phyloP scores from a whole-genome alignment of 2,113 vertebrate genomes.

The Lutjanus erythropterus region DNA sequence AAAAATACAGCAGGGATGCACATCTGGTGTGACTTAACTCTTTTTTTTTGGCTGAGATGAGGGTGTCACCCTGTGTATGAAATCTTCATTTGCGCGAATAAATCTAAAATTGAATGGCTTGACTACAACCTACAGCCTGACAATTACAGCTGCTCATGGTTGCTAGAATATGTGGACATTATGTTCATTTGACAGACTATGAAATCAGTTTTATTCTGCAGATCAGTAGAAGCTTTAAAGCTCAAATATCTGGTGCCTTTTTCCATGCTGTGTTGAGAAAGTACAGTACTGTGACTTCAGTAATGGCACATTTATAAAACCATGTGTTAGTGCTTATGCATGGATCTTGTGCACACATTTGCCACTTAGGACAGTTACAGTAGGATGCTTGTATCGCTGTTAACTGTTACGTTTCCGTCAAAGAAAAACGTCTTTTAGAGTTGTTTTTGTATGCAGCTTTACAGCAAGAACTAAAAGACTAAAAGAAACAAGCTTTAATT shows the following conservation, averaged over 20 bases:
- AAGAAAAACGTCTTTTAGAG: neutral
- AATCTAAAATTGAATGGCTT: neutral
- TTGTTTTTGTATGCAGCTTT: neutral
- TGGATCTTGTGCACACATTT: neutral
- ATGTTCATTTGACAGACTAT: neutral
- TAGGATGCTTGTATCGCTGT: neutral
- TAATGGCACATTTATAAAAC: neutral
- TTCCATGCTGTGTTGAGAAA: neutral
- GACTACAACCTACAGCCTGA: neutral
- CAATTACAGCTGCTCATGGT: neutral
- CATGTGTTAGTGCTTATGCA: neutral
- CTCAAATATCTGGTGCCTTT: neutral
- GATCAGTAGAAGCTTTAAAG: neutral
- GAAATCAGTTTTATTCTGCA: neutral
- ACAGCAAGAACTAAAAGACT: neutral
- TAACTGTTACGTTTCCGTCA: neutral
- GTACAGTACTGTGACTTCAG: no score
- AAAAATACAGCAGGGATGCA: neutral
- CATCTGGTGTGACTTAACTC: neutral
- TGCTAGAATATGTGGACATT: neutral
- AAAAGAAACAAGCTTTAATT: neutral
- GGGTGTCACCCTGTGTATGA: neutral
- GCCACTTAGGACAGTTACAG: neutral
- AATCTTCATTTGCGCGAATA: conserved; percentile 1
- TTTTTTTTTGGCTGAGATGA: neutral